A percentile compares a stretch with the other conserved stretches of the same genome.
These are phyloP conservation scores for Blastomussa wellsi DNA, from an alignment of 92 coral and sea anemone species.

Conservation along the genomic window DNA sequence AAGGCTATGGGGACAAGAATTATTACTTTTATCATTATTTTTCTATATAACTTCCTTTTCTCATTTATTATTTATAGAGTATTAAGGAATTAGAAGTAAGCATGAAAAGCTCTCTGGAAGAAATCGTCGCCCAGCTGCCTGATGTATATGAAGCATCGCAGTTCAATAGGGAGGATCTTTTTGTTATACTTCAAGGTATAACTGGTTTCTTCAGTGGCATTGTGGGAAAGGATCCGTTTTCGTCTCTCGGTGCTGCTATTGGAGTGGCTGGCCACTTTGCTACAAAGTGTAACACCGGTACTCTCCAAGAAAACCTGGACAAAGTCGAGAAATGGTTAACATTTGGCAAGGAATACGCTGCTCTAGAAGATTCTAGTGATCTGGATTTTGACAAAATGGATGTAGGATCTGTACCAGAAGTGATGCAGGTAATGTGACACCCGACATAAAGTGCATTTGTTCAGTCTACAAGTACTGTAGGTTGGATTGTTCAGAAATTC, in stretches of 20 bases:
- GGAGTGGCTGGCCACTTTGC: constrained; percentile 30
- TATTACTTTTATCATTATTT: no score
- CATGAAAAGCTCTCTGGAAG: constrained; percentile 20
- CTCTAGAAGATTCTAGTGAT: constrained; percentile 35
- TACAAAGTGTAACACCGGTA: constrained; percentile 38
- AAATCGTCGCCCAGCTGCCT: constrained; percentile 12
- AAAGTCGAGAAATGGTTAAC: constrained; percentile 31
- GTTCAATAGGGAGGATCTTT: constrained; percentile 2
- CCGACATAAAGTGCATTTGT: neutral
- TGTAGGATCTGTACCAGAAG: constrained; percentile 48
- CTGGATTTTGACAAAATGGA: constrained; percentile 47
- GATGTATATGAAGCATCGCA: constrained; percentile 8
- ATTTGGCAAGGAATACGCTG: constrained; percentile 44
- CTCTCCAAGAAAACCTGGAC: constrained; percentile 18
- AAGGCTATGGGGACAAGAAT: no score
- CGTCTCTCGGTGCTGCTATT: neutral
- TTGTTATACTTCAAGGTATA: constrained; percentile 7
- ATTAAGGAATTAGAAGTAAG: constrained; percentile 3
- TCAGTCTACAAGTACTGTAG: neutral
- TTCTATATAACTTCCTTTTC: no score
- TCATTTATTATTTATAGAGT: neutral
- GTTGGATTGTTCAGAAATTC: neutral
- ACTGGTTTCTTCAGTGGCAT: constrained; percentile 18
- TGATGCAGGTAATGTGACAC: constrained; percentile 36
- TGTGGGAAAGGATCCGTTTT: constrained; percentile 1